A percentile compares a stretch with the other conserved stretches of the same genome.
Evolutionary conservation across 2,888 invertebrate genomes (phyloP).

Genomic region (Geophilus truncorum): DNA sequence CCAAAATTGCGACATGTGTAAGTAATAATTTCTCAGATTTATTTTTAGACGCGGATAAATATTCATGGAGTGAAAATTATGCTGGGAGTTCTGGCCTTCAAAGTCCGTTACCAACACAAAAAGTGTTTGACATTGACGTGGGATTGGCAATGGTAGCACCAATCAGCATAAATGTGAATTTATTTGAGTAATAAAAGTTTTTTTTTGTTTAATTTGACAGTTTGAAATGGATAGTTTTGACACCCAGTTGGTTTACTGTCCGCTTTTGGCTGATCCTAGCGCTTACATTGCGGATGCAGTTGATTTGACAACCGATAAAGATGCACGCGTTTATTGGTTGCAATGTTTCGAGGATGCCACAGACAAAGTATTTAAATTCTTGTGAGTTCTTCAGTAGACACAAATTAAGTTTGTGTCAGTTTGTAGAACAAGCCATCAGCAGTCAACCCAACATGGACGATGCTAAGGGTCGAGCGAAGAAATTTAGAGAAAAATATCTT

Average conservation of each 20-base stretch:
- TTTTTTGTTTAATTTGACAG: slow-evolving; percentile 50
- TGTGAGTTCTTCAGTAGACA: not conserved
- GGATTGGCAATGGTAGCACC: not conserved
- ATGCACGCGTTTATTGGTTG: slow-evolving; percentile 85
- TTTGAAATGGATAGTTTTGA: slow-evolving; percentile 57
- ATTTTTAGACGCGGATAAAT: slow-evolving; percentile 51
- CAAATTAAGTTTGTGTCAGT: slow-evolving; percentile 46
- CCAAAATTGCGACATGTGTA: not conserved
- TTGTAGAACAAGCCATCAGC: slow-evolving; percentile 71
- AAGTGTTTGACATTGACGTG: not conserved
- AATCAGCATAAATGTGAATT: not conserved
- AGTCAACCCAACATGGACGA: slow-evolving; percentile 71
- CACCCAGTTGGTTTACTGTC: slow-evolving; percentile 61
- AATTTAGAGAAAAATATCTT: slow-evolving; percentile 77
- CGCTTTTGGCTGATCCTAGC: slow-evolving; percentile 68
- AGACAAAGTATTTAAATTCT: slow-evolving; percentile 34
- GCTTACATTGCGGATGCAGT: slow-evolving; percentile 87
- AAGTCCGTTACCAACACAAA: slow-evolving; percentile 51
- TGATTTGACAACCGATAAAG: slow-evolving; percentile 75
- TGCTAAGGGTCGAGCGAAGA: slow-evolving; percentile 70
- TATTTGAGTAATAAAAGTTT: not conserved
- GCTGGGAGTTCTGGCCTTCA: slow-evolving; percentile 61
- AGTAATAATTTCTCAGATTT: not conserved
- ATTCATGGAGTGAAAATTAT: slow-evolving; percentile 64
- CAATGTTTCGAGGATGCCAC: slow-evolving; percentile 68